A percentile compares a stretch with the other conserved stretches of the same genome.
Conservation (phyloP, 2,888 invertebrate species). For the Kryphioiulus occultus region DNA sequence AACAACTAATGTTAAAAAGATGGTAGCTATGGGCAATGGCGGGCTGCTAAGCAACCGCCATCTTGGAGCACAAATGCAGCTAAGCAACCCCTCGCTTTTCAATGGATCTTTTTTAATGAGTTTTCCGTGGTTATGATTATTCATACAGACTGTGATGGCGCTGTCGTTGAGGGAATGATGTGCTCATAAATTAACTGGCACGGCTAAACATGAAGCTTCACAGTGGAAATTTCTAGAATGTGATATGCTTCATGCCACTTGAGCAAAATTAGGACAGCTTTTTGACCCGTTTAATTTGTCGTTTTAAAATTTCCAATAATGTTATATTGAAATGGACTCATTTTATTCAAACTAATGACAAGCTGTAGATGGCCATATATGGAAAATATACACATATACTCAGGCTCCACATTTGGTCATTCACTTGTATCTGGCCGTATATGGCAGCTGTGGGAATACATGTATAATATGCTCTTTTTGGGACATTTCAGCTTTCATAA, state of each 20-base stretch:
- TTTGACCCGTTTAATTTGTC: not conserved
- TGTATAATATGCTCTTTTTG: too few species aligned
- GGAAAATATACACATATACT: too few species aligned
- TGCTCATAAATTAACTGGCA: not conserved
- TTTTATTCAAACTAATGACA: too few species aligned
- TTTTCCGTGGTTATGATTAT: not conserved
- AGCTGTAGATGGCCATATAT: too few species aligned
- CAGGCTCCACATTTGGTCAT: too few species aligned
- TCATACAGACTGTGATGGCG: not conserved
- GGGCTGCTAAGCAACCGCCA: not conserved
- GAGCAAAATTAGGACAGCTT: not conserved
- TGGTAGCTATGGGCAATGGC: not conserved
- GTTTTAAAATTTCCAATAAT: not conserved
- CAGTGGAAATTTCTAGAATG: not conserved
- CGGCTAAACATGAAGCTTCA: not conserved
- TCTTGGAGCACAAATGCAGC: not conserved
- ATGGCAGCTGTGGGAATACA: too few species aligned
- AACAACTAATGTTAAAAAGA: not conserved
- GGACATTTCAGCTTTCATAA: too few species aligned
- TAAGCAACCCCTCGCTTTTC: not conserved
- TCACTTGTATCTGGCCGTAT: too few species aligned
- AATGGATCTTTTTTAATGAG: slow-evolving; percentile 3
- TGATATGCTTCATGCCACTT: not conserved
- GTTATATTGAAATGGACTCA: too few species aligned
- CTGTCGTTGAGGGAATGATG: not conserved